phyloP scores from a whole-genome alignment of 1,140 invertebrate genomes.

The Drosophila murphyi region DNA sequence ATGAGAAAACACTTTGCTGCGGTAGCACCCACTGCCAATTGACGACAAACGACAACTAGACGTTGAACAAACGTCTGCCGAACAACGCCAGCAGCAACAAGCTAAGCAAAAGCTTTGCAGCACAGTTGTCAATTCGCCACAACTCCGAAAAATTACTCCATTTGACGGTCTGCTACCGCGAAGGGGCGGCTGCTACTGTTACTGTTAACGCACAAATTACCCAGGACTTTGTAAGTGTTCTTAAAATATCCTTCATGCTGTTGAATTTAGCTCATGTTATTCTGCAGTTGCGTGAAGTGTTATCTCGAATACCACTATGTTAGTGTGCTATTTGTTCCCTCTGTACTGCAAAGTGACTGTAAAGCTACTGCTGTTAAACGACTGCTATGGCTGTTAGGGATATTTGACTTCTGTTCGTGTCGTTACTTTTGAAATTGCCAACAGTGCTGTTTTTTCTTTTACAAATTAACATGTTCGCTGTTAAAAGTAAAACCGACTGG shows the following conservation, averaged over 20 bases:
- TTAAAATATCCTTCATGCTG: not conserved
- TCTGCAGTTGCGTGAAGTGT: not conserved
- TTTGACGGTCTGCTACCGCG: not conserved
- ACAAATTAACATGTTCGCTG: too few relatives aligned
- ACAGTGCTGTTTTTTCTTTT: too few relatives aligned
- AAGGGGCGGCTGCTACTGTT: not conserved
- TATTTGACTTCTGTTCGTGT: too few relatives aligned
- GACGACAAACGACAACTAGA: slow-evolving; percentile 3
- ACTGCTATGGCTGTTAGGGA: too few relatives aligned
- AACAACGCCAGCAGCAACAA: slow-evolving; percentile 35
- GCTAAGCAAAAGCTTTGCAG: slow-evolving; percentile 12
- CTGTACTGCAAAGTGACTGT: not conserved
- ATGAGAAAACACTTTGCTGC: slow-evolving; percentile 41
- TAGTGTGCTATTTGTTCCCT: not conserved
- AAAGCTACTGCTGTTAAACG: not conserved
- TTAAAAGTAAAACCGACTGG: too few relatives aligned
- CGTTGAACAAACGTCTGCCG: slow-evolving; percentile 8
- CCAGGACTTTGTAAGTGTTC: not conserved
- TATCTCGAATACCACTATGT: too few relatives aligned
- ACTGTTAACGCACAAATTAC: not conserved
- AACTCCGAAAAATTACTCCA: slow-evolving; percentile 56
- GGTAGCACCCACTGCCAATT: slow-evolving; percentile 53
- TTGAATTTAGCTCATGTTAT: not conserved
- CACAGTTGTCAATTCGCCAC: slow-evolving; percentile 48
- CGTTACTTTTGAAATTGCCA: too few relatives aligned